Base-by-base conservation (phyloP, 30 jellyfish, hydroid and myxozoan species). In the Catostylus mosaicus region DNA sequence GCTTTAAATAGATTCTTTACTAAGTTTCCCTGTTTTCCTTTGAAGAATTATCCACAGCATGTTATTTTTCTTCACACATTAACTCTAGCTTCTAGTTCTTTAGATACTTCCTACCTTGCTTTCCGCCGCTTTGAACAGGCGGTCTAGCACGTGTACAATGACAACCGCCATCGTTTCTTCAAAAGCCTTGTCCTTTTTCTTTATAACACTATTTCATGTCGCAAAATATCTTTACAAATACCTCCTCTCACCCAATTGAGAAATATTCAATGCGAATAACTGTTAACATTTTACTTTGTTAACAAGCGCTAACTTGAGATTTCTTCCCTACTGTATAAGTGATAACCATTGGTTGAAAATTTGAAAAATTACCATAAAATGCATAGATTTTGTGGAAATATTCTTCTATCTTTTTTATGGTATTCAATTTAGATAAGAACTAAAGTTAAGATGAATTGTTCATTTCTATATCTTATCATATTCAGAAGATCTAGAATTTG, bases 61-160 rank as follows among this genome's bases (percentile, higher is more conserved):
- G 38, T 59, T 59, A 59, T 59, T 59, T 59, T 59, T 18, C 36
- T 59, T 59, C 37, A 4, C 40, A 59, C 71, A 52, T 59, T 27
- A 59, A 18, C 38, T 59, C 71, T 27, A 59, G 36, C 8, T 24
- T 27, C 36, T 59, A 5, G 38, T 59, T 59, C 36, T 24, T 59
- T 59, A 59, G 19, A 59, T 5, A 59, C 33, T 24, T 4, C 71
- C 26, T 59, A 37, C 38, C 20, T 37, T 59, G 24, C 26, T 27
- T 59, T 59, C 24, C 71, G 24, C 38, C 71, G 40, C 71, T 1
- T 59, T 59, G 40, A 59, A 59, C 71, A 59, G 71, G 20, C 71
- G 71, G 38, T 18, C 32, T 3, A 12, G 37, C 26, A n/a, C 20
- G 20, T 3, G 11, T 18, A 27, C 20, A 26, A 59, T 3, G 18